Conservation (phyloP, 1,140 invertebrate species). For the Ruditapes philippinarum region DNA sequence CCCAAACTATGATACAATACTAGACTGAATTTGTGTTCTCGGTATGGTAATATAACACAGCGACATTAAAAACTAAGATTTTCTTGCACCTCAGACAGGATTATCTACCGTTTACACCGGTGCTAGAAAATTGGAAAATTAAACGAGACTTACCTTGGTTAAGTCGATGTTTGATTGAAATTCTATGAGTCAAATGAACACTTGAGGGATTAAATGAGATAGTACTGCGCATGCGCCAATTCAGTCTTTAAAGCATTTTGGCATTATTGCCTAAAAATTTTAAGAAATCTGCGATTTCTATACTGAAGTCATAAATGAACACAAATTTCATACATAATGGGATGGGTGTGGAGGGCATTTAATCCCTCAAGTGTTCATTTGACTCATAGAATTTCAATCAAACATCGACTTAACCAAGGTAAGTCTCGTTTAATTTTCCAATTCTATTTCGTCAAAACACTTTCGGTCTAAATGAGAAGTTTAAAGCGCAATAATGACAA, state of each 20-base stretch:
- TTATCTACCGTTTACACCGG: no score
- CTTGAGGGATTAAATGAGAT: conserved; percentile 45
- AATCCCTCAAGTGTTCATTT: conserved; percentile 18
- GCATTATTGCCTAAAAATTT: not conserved
- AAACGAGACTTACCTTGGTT: conserved; percentile 43
- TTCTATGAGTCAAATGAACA: not conserved
- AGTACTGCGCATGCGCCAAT: conserved; percentile 43
- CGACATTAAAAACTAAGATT: no score
- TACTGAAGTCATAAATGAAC: no score
- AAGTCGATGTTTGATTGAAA: conserved; percentile 39
- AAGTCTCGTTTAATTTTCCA: conserved; percentile 58
- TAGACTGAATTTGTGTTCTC: no score
- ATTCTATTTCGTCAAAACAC: conserved; percentile 52
- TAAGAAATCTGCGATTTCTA: no score
- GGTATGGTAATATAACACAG: no score
- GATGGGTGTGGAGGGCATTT: conserved; percentile 52
- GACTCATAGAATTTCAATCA: conserved; percentile 7
- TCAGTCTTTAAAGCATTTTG: conserved; percentile 42
- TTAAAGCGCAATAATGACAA: conserved; percentile 15
- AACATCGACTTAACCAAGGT: not conserved
- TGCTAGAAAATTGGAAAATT: not conserved
- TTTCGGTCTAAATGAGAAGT: not conserved
- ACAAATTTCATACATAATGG: no score
- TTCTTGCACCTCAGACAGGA: no score
- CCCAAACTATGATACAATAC: no score